Percentiles rank a stretch among this genome's conserved stretches.
Evolutionary conservation across 2,113 vertebrate species (phyloP).

Genomic region (Stercorarius parasiticus): DNA sequence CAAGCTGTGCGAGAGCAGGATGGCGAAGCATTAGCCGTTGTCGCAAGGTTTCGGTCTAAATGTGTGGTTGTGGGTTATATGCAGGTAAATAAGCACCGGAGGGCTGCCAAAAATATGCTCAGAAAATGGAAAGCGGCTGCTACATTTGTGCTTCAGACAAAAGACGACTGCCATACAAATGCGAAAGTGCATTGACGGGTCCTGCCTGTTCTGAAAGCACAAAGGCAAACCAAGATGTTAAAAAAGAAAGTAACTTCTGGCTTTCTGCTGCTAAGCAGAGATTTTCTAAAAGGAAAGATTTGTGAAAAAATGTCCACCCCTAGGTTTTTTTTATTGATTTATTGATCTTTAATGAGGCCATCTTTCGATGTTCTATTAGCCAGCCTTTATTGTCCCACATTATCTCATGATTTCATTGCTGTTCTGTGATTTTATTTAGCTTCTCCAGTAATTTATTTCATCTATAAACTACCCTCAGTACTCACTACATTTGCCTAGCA

Average conservation of each 20-base stretch:
- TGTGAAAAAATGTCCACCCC: neutral
- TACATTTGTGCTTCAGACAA: neutral
- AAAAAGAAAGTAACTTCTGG: neutral
- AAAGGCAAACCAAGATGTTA: neutral
- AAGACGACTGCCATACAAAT: neutral
- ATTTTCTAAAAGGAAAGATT: neutral
- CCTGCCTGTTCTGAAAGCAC: neutral
- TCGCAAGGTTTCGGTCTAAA: neutral
- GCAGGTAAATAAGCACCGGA: neutral
- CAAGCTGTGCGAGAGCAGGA: neutral
- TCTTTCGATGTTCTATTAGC: conserved; percentile 7
- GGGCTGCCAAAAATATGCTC: neutral
- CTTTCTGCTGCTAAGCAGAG: neutral
- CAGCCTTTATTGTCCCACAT: neutral
- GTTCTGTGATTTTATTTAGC: neutral
- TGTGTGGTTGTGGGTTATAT: neutral
- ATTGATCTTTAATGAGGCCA: neutral
- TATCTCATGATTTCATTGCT: conserved; percentile 20
- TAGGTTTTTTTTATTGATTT: neutral
- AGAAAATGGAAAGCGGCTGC: neutral
- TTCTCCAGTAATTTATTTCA: neutral
- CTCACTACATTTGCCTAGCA: neutral
- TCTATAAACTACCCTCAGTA: neutral
- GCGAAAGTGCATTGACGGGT: neutral
- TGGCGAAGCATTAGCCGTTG: neutral